Percentiles rank a stretch among this genome's conserved stretches.
These are phyloP conservation scores for Chaetophractus vellerosus DNA, from an alignment of 2,797 vertebrate species.

Conservation along the genomic window DNA sequence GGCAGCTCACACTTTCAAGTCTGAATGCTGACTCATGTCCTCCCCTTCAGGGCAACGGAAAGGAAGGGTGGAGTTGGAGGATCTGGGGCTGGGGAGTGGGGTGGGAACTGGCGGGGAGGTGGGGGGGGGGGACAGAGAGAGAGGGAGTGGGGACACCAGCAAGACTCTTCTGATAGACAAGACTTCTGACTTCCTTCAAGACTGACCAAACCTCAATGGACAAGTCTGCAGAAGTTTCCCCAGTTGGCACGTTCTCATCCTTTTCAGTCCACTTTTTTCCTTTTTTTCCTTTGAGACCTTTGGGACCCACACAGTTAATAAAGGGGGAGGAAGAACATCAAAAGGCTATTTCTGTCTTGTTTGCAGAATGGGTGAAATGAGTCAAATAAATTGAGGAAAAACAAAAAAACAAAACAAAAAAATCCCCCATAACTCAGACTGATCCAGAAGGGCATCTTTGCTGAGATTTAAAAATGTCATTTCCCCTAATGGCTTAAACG, in stretches of 20 bases:
- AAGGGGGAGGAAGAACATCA: constrained; percentile 56
- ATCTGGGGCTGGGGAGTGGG: constrained; percentile 2
- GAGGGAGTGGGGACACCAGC: not conserved
- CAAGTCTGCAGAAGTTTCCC: not conserved
- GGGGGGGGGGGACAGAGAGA: not conserved
- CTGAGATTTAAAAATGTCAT: constrained; percentile 49
- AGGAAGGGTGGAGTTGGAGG: constrained; percentile 80
- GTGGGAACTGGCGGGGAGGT: constrained; percentile 28
- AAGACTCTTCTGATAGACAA: not conserved
- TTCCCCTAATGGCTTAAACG: constrained; percentile 31
- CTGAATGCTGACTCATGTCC: constrained; percentile 81
- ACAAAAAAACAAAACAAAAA: not conserved
- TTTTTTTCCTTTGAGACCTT: constrained; percentile 62
- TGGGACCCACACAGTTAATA: constrained; percentile 28
- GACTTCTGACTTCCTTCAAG: constrained; percentile 23
- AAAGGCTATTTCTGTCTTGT: constrained; percentile 70
- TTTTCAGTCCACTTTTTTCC: not conserved
- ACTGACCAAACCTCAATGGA: not conserved
- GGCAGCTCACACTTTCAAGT: constrained; percentile 81
- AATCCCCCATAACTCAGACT: not conserved
- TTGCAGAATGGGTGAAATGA: constrained; percentile 61
- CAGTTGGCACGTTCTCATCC: not conserved
- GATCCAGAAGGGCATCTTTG: constrained; percentile 62
- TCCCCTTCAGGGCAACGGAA: constrained; percentile 79
- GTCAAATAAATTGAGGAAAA: constrained; percentile 53